Evolutionary conservation across 2,888 invertebrate species (phyloP).

Genomic region (Euzophera pinguis): DNA sequence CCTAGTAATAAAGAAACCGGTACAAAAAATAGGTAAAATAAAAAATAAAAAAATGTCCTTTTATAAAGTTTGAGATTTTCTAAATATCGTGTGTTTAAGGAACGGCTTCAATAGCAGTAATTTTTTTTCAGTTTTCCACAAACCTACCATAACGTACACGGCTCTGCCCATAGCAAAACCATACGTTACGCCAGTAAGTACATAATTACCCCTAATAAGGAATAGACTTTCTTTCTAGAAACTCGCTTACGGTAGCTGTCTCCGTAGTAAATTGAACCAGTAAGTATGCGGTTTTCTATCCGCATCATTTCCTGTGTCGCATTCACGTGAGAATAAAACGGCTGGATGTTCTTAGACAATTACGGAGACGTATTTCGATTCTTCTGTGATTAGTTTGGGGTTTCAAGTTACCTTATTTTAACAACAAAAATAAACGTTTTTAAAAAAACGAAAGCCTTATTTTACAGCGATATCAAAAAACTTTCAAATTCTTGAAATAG

Average conservation of each 20-base stretch:
- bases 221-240: conserved; percentile 19
- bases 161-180: neutral
- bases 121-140: neutral
- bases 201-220: conserved; percentile 5
- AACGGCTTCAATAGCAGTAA: neutral
- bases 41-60: no score
- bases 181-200: neutral
- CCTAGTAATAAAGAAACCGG: no score
- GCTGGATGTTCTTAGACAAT: conserved; percentile 5
- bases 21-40: no score
- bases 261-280: conserved; percentile 16
- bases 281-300: conserved; percentile 28
- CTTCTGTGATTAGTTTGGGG: no score
- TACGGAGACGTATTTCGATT: no score
- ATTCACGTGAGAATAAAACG: conserved; percentile 8
- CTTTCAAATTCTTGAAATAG: no score
- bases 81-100: no score
- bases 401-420: no score
- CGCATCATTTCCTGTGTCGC: conserved; percentile 27
- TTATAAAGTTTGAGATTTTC: no score
- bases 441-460: no score
- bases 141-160: neutral
- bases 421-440: no score
- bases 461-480: no score
- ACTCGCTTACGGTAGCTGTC: conserved; percentile 2